A percentile compares a stretch with the other conserved stretches of the same genome.
Evolutionary conservation across 2,113 vertebrate genomes (phyloP).

Genomic region (Spea bombifrons): DNA sequence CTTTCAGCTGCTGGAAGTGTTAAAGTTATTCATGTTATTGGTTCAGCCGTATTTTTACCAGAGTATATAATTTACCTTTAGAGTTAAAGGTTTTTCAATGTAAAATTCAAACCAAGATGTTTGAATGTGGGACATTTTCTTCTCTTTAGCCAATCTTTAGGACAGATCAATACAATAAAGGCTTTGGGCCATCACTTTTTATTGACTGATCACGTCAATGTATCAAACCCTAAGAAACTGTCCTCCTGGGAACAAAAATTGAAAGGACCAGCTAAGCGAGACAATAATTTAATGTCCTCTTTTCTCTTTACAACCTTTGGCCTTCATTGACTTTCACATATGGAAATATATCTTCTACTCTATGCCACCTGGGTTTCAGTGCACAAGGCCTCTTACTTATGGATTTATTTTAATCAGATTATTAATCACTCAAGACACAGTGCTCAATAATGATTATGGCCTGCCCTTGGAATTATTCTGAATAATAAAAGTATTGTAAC

Average conservation of each 20-base stretch:
- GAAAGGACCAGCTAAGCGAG: background rate
- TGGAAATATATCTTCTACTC: background rate
- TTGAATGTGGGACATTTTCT: background rate
- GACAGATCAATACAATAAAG: constrained; percentile 1
- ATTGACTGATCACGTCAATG: background rate
- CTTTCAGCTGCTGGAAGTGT: too few relatives aligned
- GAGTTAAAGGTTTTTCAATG: too few relatives aligned
- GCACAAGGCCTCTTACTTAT: background rate
- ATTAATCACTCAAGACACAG: background rate
- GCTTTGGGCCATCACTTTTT: background rate
- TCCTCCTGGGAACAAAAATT: background rate
- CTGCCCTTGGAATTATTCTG: too few relatives aligned
- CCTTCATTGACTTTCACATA: background rate
- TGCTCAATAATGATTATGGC: too few relatives aligned
- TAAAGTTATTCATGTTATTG: too few relatives aligned
- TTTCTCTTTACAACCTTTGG: background rate
- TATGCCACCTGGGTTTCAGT: background rate
- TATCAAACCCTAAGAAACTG: background rate
- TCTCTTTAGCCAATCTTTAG: constrained; percentile 3
- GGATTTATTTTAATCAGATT: background rate
- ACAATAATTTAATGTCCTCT: background rate
- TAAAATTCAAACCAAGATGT: too few relatives aligned
- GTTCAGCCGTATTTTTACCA: too few relatives aligned
- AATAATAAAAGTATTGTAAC: too few relatives aligned
- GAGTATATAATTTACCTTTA: too few relatives aligned